phyloP scores from a whole-genome alignment of 2,797 vertebrate genomes.

The Myotis planiceps region DNA sequence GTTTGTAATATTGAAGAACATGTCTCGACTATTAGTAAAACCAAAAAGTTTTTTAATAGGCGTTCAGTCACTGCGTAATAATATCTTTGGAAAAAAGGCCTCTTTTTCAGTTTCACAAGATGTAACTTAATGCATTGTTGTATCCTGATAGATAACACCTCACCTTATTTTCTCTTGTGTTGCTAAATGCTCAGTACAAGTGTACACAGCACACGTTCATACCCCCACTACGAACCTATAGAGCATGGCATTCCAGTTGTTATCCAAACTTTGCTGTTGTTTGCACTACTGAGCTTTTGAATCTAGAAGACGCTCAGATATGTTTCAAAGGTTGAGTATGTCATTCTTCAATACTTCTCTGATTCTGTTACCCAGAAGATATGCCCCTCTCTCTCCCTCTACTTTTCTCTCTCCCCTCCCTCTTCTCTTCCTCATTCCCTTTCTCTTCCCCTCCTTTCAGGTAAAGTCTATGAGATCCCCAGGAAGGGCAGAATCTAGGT shows the following conservation, averaged over 20 bases:
- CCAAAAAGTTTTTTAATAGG: background rate
- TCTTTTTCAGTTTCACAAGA: background rate
- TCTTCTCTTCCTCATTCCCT: background rate
- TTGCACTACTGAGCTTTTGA: background rate
- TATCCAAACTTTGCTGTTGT: background rate
- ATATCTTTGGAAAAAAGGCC: background rate
- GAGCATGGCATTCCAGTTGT: accelerated
- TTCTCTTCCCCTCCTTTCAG: background rate
- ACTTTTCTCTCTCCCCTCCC: background rate
- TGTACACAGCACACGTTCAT: background rate
- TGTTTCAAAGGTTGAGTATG: background rate
- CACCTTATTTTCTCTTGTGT: background rate
- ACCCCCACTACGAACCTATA: no score
- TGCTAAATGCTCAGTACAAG: background rate
- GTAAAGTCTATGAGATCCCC: background rate
- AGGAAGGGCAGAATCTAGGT: background rate
- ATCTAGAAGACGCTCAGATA: background rate
- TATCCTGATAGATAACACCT: background rate
- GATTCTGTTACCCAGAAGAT: background rate
- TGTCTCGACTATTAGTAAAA: background rate
- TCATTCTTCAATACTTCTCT: background rate
- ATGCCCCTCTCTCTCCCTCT: background rate
- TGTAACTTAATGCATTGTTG: background rate
- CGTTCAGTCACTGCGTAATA: background rate
- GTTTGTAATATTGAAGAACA: background rate